phyloP scores from a whole-genome alignment of 2,888 invertebrate genomes.

The Lamproptera curius region DNA sequence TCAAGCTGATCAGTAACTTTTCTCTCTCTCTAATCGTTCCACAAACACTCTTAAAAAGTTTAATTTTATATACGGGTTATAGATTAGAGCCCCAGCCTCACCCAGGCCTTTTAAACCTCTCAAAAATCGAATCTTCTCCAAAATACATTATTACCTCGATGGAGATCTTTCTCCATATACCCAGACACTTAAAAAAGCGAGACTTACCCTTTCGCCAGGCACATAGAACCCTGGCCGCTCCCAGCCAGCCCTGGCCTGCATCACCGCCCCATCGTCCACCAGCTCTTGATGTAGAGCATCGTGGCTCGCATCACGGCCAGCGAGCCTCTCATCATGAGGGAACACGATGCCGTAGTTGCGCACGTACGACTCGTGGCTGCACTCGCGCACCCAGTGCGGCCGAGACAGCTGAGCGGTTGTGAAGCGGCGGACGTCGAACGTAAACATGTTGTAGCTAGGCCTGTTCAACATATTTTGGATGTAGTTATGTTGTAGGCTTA shows the following conservation, averaged over 20 bases:
- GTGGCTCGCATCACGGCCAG: conserved; percentile 81
- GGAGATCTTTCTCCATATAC: too few species aligned
- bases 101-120: too few species aligned
- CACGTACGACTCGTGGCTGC: conserved; percentile 93
- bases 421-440: conserved; percentile 91
- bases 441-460: conserved; percentile 91
- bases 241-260: conserved; percentile 93
- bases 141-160: too few species aligned
- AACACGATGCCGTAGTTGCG: conserved; percentile 88
- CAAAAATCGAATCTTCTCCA: too few species aligned
- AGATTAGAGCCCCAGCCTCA: too few species aligned
- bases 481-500: too few species aligned
- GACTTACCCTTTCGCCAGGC: conserved; percentile 53
- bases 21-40: too few species aligned
- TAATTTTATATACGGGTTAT: too few species aligned
- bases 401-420: conserved; percentile 84
- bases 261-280: conserved; percentile 88
- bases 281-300: conserved; percentile 79
- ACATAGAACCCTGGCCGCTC: conserved; percentile 92
- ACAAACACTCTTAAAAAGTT: too few species aligned
- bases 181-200: too few species aligned
- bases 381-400: conserved; percentile 86
- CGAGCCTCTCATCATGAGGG: conserved; percentile 89
- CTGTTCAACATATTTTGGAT: too few species aligned
- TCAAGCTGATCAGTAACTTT: too few species aligned